A percentile compares a stretch with the other conserved stretches of the same genome.
Evolutionary conservation across 2,888 invertebrate species (phyloP).

Genomic region (Zele albiditarsus): DNA sequence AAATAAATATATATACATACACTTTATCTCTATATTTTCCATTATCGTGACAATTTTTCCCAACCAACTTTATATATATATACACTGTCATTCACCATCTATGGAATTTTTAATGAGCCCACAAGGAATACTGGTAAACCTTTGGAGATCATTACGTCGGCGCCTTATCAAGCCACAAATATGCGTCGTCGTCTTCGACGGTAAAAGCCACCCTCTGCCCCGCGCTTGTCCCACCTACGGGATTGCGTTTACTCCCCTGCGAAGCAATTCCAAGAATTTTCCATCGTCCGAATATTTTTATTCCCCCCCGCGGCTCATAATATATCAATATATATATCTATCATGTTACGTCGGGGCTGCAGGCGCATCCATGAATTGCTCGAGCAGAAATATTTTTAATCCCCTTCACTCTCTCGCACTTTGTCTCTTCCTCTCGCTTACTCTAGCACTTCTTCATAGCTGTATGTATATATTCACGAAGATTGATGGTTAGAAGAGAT

Average conservation of each 20-base stretch:
- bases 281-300: constrained; percentile 43
- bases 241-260: constrained; percentile 28
- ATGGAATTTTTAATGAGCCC: constrained; percentile 30
- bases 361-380: constrained; percentile 36
- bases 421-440: neutral
- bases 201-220: constrained; percentile 18
- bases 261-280: constrained; percentile 40
- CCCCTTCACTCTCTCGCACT: constrained; percentile 33
- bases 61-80: neutral
- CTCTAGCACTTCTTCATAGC: neutral
- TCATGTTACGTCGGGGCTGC: constrained; percentile 27
- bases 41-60: neutral
- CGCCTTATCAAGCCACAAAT: constrained; percentile 42
- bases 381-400: constrained; percentile 41
- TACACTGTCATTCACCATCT: constrained; percentile 19
- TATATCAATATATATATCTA: constrained; percentile 24
- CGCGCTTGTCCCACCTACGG: constrained; percentile 1
- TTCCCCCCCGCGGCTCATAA: constrained; percentile 20
- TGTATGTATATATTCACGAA: constrained; percentile 16
- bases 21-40: neutral
- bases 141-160: constrained; percentile 33
- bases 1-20: neutral
- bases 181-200: constrained; percentile 22
- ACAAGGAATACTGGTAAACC: neutral
- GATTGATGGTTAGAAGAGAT: constrained; percentile 38